These are phyloP conservation scores for Myotis lucifugus DNA, from an alignment of 2,113 vertebrate species.

Conservation along the genomic window DNA sequence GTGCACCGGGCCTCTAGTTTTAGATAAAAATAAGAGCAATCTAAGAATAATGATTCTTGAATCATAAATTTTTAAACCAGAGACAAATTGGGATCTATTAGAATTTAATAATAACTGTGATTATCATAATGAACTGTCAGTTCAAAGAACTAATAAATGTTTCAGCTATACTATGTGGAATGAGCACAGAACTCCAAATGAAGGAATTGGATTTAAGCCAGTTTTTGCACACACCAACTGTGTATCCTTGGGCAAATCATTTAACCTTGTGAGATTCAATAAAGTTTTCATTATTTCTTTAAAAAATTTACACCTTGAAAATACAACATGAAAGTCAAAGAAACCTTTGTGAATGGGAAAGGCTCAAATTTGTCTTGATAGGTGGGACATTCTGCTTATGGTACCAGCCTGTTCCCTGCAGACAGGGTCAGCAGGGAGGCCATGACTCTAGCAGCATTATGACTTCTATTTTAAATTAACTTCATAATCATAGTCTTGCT, in stretches of 20 bases:
- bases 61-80: neutral
- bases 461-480: neutral
- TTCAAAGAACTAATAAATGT: conserved; percentile 1
- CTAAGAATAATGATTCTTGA: neutral
- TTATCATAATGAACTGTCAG: neutral
- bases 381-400: neutral
- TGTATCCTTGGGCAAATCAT: neutral
- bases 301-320: conserved; percentile 16
- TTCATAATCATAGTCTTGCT: neutral
- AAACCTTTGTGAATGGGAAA: neutral
- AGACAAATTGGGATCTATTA: neutral
- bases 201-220: neutral
- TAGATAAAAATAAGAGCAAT: neutral
- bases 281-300: neutral
- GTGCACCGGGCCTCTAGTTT: neutral
- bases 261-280: neutral
- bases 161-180: neutral
- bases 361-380: neutral
- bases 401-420: neutral
- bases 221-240: neutral
- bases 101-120: conserved; percentile 16
- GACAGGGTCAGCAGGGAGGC: neutral
- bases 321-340: neutral
- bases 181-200: neutral
- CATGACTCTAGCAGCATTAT: neutral